These are phyloP conservation scores for Cygnus atratus DNA, from an alignment of 2,113 vertebrate genomes.

Conservation along the genomic window DNA sequence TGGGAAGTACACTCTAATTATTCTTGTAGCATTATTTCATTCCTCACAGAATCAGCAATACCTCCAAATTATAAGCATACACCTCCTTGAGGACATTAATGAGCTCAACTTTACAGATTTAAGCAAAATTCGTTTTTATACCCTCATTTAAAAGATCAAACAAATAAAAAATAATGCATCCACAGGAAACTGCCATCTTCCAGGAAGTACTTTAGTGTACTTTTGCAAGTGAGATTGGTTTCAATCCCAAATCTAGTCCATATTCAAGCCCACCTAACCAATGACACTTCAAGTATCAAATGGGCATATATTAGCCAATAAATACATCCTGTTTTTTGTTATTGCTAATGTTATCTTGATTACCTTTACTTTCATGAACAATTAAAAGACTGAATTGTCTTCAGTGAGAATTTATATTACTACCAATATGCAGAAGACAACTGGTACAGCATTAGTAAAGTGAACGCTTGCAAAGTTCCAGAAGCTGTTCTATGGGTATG, in stretches of 20 bases:
- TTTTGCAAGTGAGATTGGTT: background rate
- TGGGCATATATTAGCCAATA: background rate
- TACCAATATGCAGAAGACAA: background rate
- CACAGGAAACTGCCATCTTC: background rate
- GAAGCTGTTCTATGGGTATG: background rate
- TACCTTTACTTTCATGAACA: background rate
- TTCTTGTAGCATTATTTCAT: background rate
- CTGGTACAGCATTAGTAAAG: background rate
- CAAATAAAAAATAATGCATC: background rate
- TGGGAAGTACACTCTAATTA: background rate
- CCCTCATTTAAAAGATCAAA: background rate
- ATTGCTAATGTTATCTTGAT: background rate
- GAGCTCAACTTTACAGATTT: background rate
- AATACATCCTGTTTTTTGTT: background rate
- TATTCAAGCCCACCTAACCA: background rate
- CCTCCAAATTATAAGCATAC: background rate
- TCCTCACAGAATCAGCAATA: background rate
- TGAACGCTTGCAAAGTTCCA: background rate
- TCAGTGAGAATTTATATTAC: background rate
- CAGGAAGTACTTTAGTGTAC: background rate
- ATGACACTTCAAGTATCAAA: background rate
- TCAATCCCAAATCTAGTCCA: background rate
- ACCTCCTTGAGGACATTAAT: background rate
- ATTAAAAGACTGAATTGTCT: background rate
- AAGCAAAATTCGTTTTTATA: background rate